These are phyloP conservation scores for Nyleta sp. DNA, from an alignment of 2,888 invertebrate genomes.

Conservation along the genomic window DNA sequence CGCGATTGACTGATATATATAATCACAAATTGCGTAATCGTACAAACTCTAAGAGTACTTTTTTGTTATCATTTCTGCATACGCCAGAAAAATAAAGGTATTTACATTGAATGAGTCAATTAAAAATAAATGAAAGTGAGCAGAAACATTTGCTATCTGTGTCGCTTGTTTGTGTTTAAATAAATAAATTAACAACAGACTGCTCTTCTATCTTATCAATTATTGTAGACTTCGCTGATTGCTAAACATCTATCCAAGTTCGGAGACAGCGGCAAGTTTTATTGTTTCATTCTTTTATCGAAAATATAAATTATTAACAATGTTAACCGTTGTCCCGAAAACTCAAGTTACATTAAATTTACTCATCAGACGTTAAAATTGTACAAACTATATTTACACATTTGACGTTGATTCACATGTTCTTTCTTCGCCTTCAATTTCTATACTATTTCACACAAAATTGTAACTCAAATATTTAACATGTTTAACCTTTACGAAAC, in stretches of 20 bases:
- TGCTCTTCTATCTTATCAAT: conserved; percentile 21
- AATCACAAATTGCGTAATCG: no score
- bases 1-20: no score
- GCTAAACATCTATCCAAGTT: conserved; percentile 53
- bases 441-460: conserved; percentile 47
- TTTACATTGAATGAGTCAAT: conserved; percentile 26
- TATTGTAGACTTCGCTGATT: conserved; percentile 39
- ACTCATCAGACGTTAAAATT: conserved; percentile 50
- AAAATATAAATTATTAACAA: conserved; percentile 57
- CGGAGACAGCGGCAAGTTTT: conserved; percentile 49
- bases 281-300: conserved; percentile 38
- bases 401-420: conserved; percentile 43
- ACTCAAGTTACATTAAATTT: conserved; percentile 49
- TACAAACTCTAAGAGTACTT: no score
- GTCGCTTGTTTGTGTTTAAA: conserved; percentile 20
- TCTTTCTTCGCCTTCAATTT: conserved; percentile 5
- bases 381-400: conserved; percentile 65
- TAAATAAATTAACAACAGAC: conserved; percentile 46
- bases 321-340: conserved; percentile 54
- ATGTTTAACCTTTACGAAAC: no score
- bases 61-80: no score
- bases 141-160: background rate
- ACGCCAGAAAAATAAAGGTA: conserved; percentile 19
- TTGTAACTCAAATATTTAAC: no score
- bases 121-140: background rate